These are phyloP conservation scores for Perca flavescens DNA, from an alignment of 2,113 vertebrate species.

Conservation along the genomic window DNA sequence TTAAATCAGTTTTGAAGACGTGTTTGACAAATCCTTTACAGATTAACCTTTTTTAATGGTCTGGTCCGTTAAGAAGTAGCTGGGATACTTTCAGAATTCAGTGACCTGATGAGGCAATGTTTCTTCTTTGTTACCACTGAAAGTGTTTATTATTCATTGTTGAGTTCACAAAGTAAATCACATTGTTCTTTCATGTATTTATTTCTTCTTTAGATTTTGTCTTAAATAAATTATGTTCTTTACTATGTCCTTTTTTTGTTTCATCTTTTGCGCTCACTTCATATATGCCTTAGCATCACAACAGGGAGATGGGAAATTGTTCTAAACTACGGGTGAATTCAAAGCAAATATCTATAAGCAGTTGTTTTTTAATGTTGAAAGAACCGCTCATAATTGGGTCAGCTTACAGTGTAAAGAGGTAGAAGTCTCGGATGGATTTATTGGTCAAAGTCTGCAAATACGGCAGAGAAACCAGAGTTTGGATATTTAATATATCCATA, in stretches of 20 bases:
- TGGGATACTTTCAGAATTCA: slow-evolving; percentile 68
- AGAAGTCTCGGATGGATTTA: neutral
- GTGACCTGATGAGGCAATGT: slow-evolving; percentile 33
- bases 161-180: slow-evolving; percentile 68
- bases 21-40: slow-evolving; percentile 74
- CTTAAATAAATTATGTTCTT: slow-evolving; percentile 86
- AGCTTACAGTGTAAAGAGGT: neutral
- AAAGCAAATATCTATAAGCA: neutral
- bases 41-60: slow-evolving; percentile 38
- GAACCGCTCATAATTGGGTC: neutral
- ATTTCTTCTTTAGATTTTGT: slow-evolving; percentile 81
- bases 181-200: slow-evolving; percentile 80
- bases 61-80: slow-evolving; percentile 53
- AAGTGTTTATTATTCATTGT: slow-evolving; percentile 73
- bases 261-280: neutral
- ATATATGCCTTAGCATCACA: neutral
- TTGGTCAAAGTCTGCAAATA: neutral
- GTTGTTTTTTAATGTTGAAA: slow-evolving; percentile 12
- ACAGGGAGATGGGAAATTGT: neutral
- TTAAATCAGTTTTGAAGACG: slow-evolving; percentile 56
- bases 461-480: neutral
- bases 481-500: neutral
- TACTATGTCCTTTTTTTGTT: slow-evolving; percentile 40
- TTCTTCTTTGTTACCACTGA: slow-evolving; percentile 69
- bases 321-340: neutral